Conservation (phyloP, 2,113 vertebrate species). For the Capreolus pygargus region DNA sequence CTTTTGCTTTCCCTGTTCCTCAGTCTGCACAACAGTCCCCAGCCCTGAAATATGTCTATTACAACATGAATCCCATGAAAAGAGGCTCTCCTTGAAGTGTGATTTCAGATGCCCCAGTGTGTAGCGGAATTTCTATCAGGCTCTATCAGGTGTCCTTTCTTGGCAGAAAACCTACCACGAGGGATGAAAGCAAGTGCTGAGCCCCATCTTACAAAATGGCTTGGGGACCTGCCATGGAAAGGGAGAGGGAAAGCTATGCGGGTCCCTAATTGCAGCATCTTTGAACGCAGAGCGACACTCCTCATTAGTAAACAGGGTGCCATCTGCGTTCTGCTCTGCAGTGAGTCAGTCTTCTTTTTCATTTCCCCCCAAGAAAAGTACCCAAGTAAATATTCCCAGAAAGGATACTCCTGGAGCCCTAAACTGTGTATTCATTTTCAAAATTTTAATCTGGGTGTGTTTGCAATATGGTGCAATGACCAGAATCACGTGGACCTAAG, state of each 20-base stretch:
- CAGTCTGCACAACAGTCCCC: accelerated
- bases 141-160: too few species aligned
- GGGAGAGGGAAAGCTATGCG: not conserved
- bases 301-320: accelerated
- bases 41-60: not conserved
- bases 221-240: accelerated
- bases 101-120: accelerated
- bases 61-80: not conserved
- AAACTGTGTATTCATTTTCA: not conserved
- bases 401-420: not conserved
- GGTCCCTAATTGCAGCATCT: not conserved
- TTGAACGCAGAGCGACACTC: accelerated
- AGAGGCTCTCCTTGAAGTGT: not conserved
- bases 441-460: too few species aligned
- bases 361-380: not conserved
- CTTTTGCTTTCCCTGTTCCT: not conserved
- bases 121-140: accelerated
- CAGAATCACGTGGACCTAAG: too few species aligned
- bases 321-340: accelerated
- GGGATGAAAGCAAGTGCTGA: not conserved
- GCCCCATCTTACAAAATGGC: not conserved
- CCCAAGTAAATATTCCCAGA: not conserved
- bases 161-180: not conserved
- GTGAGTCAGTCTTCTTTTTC: not conserved
- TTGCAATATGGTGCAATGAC: accelerated